phyloP scores from a whole-genome alignment of 1,140 invertebrate species.

The Caerostris darwini region DNA sequence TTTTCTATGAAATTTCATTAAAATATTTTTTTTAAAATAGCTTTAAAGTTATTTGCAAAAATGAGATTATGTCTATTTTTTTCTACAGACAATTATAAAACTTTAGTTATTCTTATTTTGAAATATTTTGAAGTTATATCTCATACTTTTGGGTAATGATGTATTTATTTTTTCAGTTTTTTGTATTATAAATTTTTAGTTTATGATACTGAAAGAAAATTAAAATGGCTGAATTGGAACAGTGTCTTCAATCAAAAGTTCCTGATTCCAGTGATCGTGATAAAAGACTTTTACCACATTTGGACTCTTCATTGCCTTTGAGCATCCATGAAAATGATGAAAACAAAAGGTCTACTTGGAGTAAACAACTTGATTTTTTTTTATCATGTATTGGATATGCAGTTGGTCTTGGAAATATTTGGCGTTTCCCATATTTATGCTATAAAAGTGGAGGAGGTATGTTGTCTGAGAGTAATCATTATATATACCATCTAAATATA shows the following conservation, averaged over 20 bases:
- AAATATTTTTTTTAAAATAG: no score
- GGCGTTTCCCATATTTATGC: slow-evolving; percentile 89
- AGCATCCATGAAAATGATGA: not conserved
- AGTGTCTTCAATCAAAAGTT: not conserved
- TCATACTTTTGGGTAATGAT: no score
- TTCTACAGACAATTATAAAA: no score
- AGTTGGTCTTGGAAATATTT: slow-evolving; percentile 89
- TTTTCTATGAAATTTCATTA: no score
- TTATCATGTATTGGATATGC: slow-evolving; percentile 90
- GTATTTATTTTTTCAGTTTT: no score
- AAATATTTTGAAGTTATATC: no score
- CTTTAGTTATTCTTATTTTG: no score
- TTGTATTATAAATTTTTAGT: no score
- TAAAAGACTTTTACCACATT: not conserved
- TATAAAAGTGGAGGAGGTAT: slow-evolving; percentile 89
- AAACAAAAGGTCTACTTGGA: slow-evolving; percentile 86
- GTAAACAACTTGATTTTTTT: slow-evolving; percentile 92
- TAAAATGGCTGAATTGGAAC: not conserved
- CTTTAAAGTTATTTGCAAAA: no score
- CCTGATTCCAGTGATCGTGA: not conserved
- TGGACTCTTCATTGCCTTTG: not conserved
- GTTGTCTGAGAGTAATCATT: slow-evolving; percentile 18
- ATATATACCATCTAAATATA: no score
- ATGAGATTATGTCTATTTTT: no score
- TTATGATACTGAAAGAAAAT: not conserved